Evolutionary conservation across 2,888 invertebrate genomes (phyloP).

Genomic region (Busseola fusca): DNA sequence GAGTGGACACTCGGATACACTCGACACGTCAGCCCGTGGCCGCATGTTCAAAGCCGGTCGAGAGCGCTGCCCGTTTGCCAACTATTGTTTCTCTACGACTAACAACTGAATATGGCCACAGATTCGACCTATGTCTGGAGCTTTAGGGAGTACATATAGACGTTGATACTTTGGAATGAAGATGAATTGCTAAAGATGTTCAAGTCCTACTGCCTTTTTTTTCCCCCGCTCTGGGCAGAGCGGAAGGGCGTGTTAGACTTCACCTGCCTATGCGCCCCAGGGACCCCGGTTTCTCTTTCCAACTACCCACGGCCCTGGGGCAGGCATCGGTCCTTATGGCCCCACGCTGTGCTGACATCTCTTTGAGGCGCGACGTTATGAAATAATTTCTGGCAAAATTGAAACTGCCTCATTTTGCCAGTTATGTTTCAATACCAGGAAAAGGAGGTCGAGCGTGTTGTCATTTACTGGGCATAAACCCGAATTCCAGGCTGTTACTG

Average conservation of each 20-base stretch:
- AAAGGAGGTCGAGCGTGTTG: not conserved
- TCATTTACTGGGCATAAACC: not conserved
- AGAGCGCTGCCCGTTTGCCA: slow-evolving; percentile 46
- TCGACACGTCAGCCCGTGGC: slow-evolving; percentile 53
- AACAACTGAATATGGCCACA: slow-evolving; percentile 1
- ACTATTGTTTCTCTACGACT: slow-evolving; percentile 17
- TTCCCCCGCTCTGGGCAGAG: too few species aligned
- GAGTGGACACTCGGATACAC: slow-evolving; percentile 62
- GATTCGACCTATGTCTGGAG: not conserved
- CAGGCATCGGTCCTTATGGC: too few species aligned
- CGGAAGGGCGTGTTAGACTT: too few species aligned
- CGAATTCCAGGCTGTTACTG: not conserved
- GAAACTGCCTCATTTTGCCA: not conserved
- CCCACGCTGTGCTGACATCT: too few species aligned
- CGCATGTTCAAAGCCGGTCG: slow-evolving; percentile 48
- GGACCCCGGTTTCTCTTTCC: too few species aligned
- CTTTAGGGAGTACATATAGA: not conserved
- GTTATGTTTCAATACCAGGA: not conserved
- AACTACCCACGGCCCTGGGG: too few species aligned
- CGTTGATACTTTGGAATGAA: not conserved
- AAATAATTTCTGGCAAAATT: not conserved
- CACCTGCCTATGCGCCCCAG: too few species aligned
- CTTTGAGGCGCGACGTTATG: too few species aligned
- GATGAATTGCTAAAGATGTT: not conserved
- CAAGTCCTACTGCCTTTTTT: not conserved